Percentiles rank a stretch among this genome's conserved stretches.
These are phyloP conservation scores for Smutsia temminckii DNA, from an alignment of 2,797 vertebrate species.

Conservation along the genomic window DNA sequence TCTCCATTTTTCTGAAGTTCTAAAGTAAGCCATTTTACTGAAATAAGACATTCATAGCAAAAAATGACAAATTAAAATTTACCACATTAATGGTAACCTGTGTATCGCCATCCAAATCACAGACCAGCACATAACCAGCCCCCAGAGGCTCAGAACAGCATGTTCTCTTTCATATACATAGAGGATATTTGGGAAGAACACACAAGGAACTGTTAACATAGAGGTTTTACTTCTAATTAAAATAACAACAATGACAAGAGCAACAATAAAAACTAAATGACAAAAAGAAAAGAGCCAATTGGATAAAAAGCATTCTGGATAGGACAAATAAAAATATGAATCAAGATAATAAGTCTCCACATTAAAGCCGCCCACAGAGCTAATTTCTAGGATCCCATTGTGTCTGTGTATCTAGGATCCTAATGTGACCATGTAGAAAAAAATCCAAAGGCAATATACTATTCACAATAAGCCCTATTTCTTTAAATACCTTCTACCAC, in stretches of 20 bases:
- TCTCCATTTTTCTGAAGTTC: slow-evolving; percentile 3
- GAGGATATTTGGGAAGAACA: not conserved
- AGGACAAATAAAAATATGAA: not conserved
- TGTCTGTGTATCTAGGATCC: not conserved
- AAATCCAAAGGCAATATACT: not conserved
- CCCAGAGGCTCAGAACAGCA: not conserved
- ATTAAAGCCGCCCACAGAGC: not conserved
- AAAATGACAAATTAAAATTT: slow-evolving; percentile 1
- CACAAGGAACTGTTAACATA: not conserved
- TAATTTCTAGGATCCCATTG: not conserved
- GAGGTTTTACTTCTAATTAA: slow-evolving; percentile 33
- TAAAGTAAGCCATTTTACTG: slow-evolving; percentile 9
- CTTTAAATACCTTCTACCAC: not conserved
- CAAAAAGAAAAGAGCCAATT: not conserved
- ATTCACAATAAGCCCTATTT: not conserved
- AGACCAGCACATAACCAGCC: not conserved
- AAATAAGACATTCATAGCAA: not conserved
- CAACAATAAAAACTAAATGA: not conserved
- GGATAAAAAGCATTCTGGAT: not conserved
- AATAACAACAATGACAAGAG: not conserved
- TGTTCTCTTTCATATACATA: not conserved
- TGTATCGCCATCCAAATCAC: not conserved
- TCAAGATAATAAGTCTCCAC: not conserved
- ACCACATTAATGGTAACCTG: no score
- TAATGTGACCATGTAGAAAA: not conserved